These are phyloP conservation scores for Alethe diademata DNA, from an alignment of 2,113 vertebrate species.

Conservation along the genomic window DNA sequence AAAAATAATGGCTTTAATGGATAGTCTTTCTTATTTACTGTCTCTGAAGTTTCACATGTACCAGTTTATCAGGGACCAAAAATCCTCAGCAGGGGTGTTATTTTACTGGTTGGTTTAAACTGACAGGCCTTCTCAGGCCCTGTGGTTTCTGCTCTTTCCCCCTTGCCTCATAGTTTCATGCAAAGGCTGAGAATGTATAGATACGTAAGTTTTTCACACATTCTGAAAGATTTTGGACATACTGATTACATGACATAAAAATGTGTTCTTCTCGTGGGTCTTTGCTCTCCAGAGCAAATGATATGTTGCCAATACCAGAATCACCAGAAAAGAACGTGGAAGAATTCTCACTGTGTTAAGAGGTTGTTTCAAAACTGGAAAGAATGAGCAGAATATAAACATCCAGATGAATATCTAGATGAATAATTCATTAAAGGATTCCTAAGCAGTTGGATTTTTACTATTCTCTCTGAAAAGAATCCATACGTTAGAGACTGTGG, in stretches of 20 bases:
- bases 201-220: not conserved
- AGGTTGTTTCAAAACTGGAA: not conserved
- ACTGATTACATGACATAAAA: not conserved
- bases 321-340: not conserved
- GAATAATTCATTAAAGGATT: not conserved
- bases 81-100: not conserved
- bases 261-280: not conserved
- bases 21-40: not conserved
- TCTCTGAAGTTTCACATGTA: not conserved
- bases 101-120: not conserved
- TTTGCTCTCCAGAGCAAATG: not conserved
- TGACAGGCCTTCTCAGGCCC: not conserved
- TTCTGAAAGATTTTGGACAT: not conserved
- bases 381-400: not conserved
- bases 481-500: not conserved
- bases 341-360: not conserved
- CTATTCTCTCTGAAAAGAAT: not conserved
- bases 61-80: not conserved
- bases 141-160: not conserved
- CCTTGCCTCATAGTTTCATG: not conserved
- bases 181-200: not conserved
- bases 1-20: not conserved
- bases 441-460: not conserved
- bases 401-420: not conserved
- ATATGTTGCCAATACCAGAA: not conserved